Percentiles rank a stretch among this genome's conserved stretches.
Conservation (phyloP, 2,888 invertebrate genomes). For the Idaea biselata region DNA sequence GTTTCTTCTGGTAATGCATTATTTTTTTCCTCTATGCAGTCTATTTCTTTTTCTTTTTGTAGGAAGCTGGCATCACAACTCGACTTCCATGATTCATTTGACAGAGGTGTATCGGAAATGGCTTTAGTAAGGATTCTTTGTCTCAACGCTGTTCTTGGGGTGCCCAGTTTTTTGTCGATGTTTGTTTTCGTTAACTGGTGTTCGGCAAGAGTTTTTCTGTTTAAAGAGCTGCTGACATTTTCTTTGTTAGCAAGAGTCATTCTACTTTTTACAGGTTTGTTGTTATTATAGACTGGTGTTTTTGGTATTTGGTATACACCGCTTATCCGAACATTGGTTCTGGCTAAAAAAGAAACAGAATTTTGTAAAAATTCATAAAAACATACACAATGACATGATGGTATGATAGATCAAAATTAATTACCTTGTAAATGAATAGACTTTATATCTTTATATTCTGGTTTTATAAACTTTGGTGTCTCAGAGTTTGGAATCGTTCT, state of each 20-base stretch:
- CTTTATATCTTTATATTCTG: constrained; percentile 52
- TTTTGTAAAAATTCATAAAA: background rate
- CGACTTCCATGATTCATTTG: constrained; percentile 60
- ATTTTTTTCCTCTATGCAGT: constrained; percentile 49
- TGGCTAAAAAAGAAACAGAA: constrained; percentile 35
- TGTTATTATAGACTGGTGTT: constrained; percentile 46
- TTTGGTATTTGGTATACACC: constrained; percentile 60
- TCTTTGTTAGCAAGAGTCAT: constrained; percentile 56
- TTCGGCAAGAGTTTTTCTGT: constrained; percentile 9
- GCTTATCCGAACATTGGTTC: constrained; percentile 55
- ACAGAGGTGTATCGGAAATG: constrained; percentile 51
- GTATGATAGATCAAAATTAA: background rate
- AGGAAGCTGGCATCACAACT: constrained; percentile 67
- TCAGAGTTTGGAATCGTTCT: constrained; percentile 43
- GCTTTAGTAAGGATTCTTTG: constrained; percentile 24
- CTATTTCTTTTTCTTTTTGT: constrained; percentile 61
- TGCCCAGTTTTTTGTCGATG: constrained; percentile 18
- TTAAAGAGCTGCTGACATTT: constrained; percentile 31
- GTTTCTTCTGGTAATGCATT: constrained; percentile 41
- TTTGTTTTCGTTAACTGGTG: constrained; percentile 16
- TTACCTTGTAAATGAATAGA: constrained; percentile 51
- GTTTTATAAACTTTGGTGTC: constrained; percentile 57
- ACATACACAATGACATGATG: background rate
- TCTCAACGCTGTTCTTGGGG: constrained; percentile 22
- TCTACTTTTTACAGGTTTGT: constrained; percentile 38